Evolutionary conservation across 2,888 invertebrate species (phyloP).

Genomic region (Dastarcus helophoroides): DNA sequence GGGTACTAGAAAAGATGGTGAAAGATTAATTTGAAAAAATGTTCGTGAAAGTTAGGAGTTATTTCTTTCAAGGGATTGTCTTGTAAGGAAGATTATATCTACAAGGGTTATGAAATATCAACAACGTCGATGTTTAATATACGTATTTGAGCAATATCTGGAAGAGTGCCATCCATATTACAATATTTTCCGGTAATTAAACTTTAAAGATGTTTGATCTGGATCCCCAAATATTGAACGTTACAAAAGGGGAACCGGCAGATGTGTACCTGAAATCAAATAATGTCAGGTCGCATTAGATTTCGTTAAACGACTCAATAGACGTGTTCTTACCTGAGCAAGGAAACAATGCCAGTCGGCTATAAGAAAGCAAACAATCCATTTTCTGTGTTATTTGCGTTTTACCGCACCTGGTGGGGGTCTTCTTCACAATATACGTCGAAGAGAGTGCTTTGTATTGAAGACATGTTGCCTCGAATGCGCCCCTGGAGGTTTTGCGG

Average conservation of each 20-base stretch:
- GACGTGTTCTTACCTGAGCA: conserved; percentile 23
- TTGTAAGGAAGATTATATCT: too few species aligned
- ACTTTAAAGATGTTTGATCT: conserved; percentile 21
- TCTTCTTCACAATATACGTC: too few species aligned
- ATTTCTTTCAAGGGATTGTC: too few species aligned
- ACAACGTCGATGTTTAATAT: too few species aligned
- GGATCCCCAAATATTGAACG: conserved; percentile 24
- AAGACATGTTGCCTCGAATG: too few species aligned
- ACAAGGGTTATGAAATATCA: too few species aligned
- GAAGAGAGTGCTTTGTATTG: too few species aligned
- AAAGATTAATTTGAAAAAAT: too few species aligned
- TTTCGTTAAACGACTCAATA: conserved; percentile 21
- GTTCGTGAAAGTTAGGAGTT: too few species aligned
- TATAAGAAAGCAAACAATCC: conserved; percentile 28
- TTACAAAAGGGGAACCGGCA: conserved; percentile 20
- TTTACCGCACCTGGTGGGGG: conserved; percentile 29
- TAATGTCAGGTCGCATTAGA: conserved; percentile 21
- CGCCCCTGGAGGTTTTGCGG: too few species aligned
- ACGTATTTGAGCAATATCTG: too few species aligned
- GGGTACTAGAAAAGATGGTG: too few species aligned
- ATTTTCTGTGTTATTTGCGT: conserved; percentile 25
- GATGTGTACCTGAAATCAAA: conserved; percentile 19
- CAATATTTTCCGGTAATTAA: conserved; percentile 26
- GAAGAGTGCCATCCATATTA: conserved; percentile 22
- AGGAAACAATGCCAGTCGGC: conserved; percentile 24